Conservation (phyloP, 2,113 vertebrate genomes). For the Lasiurus borealis region DNA sequence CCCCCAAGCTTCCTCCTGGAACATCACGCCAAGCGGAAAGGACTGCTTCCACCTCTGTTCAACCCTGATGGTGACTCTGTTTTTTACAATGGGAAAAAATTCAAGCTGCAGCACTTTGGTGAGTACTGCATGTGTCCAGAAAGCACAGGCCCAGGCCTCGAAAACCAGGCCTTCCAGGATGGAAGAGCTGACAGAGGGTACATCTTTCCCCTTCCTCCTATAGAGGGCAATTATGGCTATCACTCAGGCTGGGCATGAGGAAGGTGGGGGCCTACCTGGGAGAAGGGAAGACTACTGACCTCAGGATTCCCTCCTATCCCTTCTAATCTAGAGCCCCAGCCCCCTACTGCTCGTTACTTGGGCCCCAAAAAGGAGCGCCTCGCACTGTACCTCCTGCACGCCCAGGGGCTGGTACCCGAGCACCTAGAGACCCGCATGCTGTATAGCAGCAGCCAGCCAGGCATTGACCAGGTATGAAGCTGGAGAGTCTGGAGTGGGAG, state of each 20-base stretch:
- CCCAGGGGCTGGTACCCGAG: conserved; percentile 84
- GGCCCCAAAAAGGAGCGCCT: conserved; percentile 84
- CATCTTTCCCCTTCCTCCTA: neutral
- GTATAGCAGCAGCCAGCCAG: conserved; percentile 79
- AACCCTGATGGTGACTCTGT: conserved; percentile 31
- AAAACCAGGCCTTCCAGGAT: neutral
- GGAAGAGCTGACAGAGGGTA: neutral
- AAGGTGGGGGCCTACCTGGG: neutral
- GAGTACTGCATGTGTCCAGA: neutral
- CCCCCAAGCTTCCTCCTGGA: conserved; percentile 79
- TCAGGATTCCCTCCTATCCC: fast-evolving
- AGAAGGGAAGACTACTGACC: neutral
- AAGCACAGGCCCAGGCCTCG: neutral
- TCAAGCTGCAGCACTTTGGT: conserved; percentile 82
- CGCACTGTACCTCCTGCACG: conserved; percentile 84
- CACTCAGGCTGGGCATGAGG: neutral
- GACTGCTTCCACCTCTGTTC: conserved; percentile 74
- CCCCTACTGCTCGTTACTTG: neutral
- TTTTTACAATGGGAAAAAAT: conserved; percentile 68
- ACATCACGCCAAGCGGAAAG: conserved; percentile 64
- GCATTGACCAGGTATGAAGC: conserved; percentile 85
- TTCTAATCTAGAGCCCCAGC: conserved; percentile 70
- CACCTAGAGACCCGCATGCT: conserved; percentile 87
- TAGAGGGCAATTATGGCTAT: too few relatives aligned
- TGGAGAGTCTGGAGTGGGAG: neutral